Evolutionary conservation across 23 tunicate species (phyloP).

Genomic region (Phallusia fumigata): DNA sequence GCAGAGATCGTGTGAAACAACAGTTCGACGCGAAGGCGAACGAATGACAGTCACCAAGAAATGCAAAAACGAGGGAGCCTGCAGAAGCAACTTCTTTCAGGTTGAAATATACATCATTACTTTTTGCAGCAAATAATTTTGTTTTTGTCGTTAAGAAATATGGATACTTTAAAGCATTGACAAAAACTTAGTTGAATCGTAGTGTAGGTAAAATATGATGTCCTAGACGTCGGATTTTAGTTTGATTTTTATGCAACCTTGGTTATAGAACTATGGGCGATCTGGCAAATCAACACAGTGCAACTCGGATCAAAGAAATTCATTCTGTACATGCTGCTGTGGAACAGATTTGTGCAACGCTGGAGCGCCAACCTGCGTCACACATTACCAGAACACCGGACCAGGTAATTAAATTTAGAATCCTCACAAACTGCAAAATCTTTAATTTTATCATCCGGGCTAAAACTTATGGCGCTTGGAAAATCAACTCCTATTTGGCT

Average conservation of each 20-base stretch:
- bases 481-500: too few relatives aligned
- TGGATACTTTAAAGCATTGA: too few relatives aligned
- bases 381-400: background rate
- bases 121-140: too few relatives aligned
- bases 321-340: slow-evolving; percentile 49
- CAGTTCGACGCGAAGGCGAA: background rate
- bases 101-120: too few relatives aligned
- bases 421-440: too few relatives aligned
- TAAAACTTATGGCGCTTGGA: too few relatives aligned
- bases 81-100: slow-evolving; percentile 25
- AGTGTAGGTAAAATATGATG: too few relatives aligned
- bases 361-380: slow-evolving; percentile 23
- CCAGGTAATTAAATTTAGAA: background rate
- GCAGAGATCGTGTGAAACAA: slow-evolving; percentile 2
- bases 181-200: too few relatives aligned
- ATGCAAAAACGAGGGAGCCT: slow-evolving; percentile 33
- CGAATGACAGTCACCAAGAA: slow-evolving; percentile 17
- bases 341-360: slow-evolving; percentile 22
- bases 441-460: too few relatives aligned
- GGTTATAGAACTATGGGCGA: background rate
- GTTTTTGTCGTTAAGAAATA: too few relatives aligned
- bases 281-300: background rate
- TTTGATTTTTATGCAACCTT: background rate
- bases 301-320: slow-evolving; percentile 24
- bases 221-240: too few relatives aligned